Conservation (phyloP, 2,113 vertebrate genomes). For the Pangasianodon hypophthalmus region DNA sequence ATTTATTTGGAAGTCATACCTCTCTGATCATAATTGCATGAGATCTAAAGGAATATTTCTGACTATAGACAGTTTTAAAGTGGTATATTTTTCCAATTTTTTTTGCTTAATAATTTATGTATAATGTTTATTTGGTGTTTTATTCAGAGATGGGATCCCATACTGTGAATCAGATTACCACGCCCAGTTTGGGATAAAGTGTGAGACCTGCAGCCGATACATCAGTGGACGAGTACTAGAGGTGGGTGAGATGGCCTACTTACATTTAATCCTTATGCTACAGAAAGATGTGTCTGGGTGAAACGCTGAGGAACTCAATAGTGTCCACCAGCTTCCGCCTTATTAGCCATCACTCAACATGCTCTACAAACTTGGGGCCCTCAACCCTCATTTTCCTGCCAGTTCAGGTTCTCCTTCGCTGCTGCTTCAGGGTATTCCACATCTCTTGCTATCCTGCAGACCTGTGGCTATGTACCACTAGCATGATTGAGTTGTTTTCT, state of each 20-base stretch:
- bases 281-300: background rate
- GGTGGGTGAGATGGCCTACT: slow-evolving; percentile 77
- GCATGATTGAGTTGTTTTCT: background rate
- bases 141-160: slow-evolving; percentile 86
- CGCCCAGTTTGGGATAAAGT: slow-evolving; percentile 95
- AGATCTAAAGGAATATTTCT: background rate
- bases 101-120: background rate
- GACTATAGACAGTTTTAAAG: background rate
- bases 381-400: background rate
- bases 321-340: background rate
- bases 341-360: background rate
- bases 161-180: slow-evolving; percentile 98
- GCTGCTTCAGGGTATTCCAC: background rate
- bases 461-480: background rate
- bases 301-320: background rate
- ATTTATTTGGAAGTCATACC: background rate
- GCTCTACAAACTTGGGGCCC: background rate
- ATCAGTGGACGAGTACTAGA: slow-evolving; percentile 97
- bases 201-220: slow-evolving; percentile 93
- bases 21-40: background rate
- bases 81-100: background rate
- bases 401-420: background rate
- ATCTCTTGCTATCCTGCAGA: background rate
- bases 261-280: background rate
- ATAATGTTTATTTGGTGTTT: slow-evolving; percentile 45